Conservation (phyloP, 2,797 vertebrate species). For the Strix occidentalis region DNA sequence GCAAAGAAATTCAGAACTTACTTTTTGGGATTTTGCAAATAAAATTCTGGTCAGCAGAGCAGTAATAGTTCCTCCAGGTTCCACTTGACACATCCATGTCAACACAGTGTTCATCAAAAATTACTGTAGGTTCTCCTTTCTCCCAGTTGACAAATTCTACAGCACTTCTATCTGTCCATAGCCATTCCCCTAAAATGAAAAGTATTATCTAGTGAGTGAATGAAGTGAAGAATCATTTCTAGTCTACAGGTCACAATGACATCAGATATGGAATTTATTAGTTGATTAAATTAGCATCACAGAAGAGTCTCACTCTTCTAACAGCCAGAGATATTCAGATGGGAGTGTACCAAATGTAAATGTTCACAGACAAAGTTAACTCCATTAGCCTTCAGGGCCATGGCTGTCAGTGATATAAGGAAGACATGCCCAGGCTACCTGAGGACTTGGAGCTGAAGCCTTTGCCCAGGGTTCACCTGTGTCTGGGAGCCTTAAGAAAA, state of each 20-base stretch:
- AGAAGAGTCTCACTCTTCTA: background rate
- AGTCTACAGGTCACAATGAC: background rate
- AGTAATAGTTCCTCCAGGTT: conserved; percentile 82
- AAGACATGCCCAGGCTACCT: background rate
- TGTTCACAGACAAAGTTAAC: background rate
- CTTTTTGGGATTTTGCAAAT: conserved; percentile 94
- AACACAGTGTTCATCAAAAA: conserved; percentile 77
- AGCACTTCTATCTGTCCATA: conserved; percentile 85
- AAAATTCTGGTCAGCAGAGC: conserved; percentile 79
- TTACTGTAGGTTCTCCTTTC: conserved; percentile 64
- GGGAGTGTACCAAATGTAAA: background rate
- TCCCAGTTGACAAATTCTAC: conserved; percentile 93
- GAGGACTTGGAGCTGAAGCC: background rate
- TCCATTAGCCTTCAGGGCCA: background rate
- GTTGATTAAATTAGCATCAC: background rate
- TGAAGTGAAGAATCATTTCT: background rate
- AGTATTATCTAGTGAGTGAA: background rate
- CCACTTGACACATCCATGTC: conserved; percentile 77
- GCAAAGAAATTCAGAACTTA: conserved; percentile 67
- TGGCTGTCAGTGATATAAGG: background rate
- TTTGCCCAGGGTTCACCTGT: background rate
- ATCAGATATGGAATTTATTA: background rate
- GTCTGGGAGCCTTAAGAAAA: background rate
- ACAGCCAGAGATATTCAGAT: background rate
- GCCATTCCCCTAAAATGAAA: conserved; percentile 83